Conservation (phyloP, 30 jellyfish, hydroid and myxozoan genomes). For the Pseudorhiza aurosa region DNA sequence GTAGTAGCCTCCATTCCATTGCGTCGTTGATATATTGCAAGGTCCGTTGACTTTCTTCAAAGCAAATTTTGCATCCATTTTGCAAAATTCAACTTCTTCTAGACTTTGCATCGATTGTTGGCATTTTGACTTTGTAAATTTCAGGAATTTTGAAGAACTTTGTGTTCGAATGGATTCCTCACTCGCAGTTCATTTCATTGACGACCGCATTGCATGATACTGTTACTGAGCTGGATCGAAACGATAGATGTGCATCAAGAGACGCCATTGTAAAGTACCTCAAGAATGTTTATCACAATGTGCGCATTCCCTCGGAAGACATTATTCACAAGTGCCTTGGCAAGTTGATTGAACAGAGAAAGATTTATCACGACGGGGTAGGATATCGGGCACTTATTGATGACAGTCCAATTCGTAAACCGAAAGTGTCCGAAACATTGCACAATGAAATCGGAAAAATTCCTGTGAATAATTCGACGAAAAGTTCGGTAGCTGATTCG, state of each 20-base stretch:
- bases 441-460: constrained; percentile 1
- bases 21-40: too few relatives aligned
- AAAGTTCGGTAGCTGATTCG: neutral
- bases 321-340: constrained; percentile 78
- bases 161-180: constrained; percentile 80
- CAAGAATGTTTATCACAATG: constrained; percentile 67
- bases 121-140: neutral
- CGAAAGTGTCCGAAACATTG: neutral
- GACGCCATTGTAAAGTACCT: constrained; percentile 60
- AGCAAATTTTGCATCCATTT: too few relatives aligned
- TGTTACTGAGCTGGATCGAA: constrained; percentile 76
- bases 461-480: neutral
- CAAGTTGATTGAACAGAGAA: constrained; percentile 63
- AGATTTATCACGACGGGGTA: constrained; percentile 79
- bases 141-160: constrained; percentile 76
- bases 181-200: constrained; percentile 79
- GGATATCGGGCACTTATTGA: constrained; percentile 81
- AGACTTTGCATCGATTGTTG: too few relatives aligned
- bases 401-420: constrained; percentile 54
- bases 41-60: too few relatives aligned
- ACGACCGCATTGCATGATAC: constrained; percentile 79
- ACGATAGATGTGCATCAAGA: constrained; percentile 69
- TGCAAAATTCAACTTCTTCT: too few relatives aligned
- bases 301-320: constrained; percentile 64
- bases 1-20: too few relatives aligned